Conservation (phyloP, 2,888 invertebrate species). For the Oxyteleia sp. region DNA sequence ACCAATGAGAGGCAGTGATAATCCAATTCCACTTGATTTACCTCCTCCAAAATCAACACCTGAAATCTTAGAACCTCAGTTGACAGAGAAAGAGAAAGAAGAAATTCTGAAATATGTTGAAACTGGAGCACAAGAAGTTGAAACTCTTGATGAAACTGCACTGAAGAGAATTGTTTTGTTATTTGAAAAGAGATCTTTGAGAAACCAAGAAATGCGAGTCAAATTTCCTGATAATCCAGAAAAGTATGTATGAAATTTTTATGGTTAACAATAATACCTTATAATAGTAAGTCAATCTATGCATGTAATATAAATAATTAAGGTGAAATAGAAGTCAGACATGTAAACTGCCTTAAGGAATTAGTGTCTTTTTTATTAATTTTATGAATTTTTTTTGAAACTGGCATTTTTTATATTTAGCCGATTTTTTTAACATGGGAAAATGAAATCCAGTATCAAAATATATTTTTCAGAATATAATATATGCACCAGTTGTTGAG, state of each 20-base stretch:
- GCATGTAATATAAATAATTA: no score
- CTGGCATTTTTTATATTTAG: no score
- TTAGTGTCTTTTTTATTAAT: no score
- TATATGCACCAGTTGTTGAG: no score
- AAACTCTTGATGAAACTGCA: conserved; percentile 94
- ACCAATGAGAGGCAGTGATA: conserved; percentile 78
- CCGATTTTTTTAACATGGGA: no score
- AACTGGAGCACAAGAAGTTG: conserved; percentile 94
- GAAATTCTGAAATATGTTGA: conserved; percentile 95
- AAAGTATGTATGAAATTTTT: conserved; percentile 89
- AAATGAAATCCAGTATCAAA: no score
- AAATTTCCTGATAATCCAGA: conserved; percentile 99
- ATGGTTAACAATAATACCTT: conserved; percentile 2
- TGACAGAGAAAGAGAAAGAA: conserved; percentile 92
- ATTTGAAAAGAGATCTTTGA: conserved; percentile 97
- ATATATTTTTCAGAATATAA: no score
- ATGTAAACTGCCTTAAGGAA: no score
- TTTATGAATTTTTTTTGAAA: no score
- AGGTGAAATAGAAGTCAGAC: no score
- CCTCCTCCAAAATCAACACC: conserved; percentile 89
- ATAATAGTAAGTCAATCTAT: background rate
- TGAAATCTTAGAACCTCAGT: conserved; percentile 89
- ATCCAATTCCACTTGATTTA: conserved; percentile 82
- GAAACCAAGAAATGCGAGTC: conserved; percentile 99
- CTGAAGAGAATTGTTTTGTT: conserved; percentile 96